phyloP scores from a whole-genome alignment of 2,113 vertebrate species.

The Sakesphorus luctuosus region DNA sequence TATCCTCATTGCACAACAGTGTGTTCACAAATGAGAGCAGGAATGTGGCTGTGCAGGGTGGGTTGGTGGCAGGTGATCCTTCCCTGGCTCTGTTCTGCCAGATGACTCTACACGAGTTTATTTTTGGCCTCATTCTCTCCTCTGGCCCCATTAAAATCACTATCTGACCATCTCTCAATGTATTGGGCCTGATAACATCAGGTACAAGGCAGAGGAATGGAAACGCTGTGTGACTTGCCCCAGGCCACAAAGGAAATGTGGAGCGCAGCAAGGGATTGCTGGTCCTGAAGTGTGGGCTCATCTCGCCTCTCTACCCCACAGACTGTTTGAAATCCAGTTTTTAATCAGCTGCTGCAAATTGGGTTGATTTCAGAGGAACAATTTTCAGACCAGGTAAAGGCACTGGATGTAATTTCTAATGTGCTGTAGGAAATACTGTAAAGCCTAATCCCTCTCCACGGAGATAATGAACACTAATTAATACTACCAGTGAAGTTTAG shows the following conservation, averaged over 20 bases:
- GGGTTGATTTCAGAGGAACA: not conserved
- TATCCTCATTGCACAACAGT: not conserved
- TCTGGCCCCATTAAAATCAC: not conserved
- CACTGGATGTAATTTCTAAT: not conserved
- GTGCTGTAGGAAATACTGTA: not conserved
- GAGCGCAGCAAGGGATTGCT: not conserved
- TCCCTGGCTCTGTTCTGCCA: not conserved
- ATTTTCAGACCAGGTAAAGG: not conserved
- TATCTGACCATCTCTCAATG: not conserved
- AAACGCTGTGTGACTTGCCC: not conserved
- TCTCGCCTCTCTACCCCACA: not conserved
- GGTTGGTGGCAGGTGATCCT: not conserved
- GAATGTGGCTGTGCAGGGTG: not conserved
- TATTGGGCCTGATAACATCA: constrained; percentile 30
- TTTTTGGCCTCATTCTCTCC: not conserved
- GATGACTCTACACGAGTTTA: not conserved
- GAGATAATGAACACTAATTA: not conserved
- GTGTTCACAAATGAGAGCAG: not conserved
- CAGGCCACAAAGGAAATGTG: not conserved
- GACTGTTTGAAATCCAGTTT: not conserved
- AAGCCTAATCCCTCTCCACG: not conserved
- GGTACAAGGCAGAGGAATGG: not conserved
- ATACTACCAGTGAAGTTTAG: not conserved
- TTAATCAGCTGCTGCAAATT: not conserved
- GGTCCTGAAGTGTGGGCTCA: not conserved